Evolutionary conservation across 2,888 invertebrate species (phyloP).

Genomic region (Agriopis leucophaearia): DNA sequence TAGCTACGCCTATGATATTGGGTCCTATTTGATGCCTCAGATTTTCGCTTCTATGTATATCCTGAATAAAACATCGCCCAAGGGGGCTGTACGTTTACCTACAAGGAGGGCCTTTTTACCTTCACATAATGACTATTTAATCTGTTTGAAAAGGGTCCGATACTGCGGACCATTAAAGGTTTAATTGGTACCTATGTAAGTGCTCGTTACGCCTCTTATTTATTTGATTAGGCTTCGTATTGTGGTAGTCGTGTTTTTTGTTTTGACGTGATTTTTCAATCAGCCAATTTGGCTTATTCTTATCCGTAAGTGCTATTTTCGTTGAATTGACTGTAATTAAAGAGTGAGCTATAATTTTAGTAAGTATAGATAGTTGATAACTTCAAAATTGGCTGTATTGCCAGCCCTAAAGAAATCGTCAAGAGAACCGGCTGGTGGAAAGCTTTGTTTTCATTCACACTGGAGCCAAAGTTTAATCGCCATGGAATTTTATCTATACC

Average conservation of each 20-base stretch:
- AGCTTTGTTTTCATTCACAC: slow-evolving; percentile 8
- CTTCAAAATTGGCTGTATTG: neutral
- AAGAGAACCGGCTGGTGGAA: slow-evolving; percentile 8
- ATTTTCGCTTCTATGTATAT: neutral
- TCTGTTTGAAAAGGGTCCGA: slow-evolving; percentile 22
- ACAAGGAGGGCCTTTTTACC: slow-evolving; percentile 5
- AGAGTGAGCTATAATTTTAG: no score
- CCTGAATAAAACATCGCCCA: slow-evolving; percentile 9
- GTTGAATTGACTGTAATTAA: no score
- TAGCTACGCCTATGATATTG: no score
- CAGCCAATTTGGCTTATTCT: no score
- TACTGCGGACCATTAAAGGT: slow-evolving; percentile 13
- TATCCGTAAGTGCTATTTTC: no score
- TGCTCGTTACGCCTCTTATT: no score
- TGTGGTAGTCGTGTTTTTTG: no score
- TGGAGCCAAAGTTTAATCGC: neutral
- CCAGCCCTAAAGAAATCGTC: slow-evolving; percentile 32
- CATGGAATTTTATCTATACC: neutral
- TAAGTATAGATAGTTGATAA: no score
- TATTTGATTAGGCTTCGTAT: no score
- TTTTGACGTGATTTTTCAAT: no score
- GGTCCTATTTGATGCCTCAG: no score
- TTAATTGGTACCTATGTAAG: neutral
- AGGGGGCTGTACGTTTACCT: neutral
- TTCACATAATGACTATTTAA: slow-evolving; percentile 34